phyloP scores from a whole-genome alignment of 2,113 vertebrate genomes.

The human (Homo sapiens) region DNA sequence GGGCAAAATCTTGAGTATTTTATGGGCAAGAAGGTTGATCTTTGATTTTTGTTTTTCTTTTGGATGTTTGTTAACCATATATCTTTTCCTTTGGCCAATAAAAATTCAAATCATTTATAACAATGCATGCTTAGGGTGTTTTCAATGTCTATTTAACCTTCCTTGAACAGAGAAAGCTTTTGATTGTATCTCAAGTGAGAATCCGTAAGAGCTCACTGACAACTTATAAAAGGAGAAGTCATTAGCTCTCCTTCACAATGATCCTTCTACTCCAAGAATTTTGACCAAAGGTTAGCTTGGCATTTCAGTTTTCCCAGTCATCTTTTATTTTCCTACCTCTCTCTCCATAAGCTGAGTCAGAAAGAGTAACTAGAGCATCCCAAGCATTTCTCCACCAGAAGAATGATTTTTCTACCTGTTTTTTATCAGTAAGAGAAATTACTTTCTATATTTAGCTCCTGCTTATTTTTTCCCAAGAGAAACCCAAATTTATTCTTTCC shows the following conservation, averaged over 20 bases:
- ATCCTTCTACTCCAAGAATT: not conserved
- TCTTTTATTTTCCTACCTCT: not conserved
- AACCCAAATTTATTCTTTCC: not conserved
- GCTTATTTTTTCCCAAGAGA: not conserved
- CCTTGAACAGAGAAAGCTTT: not conserved
- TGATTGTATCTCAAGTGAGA: not conserved
- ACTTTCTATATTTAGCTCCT: not conserved
- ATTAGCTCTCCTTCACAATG: not conserved
- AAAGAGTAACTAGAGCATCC: not conserved
- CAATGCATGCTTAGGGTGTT: not conserved
- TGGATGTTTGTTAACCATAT: not conserved
- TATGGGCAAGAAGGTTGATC: not conserved
- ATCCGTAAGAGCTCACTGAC: not conserved
- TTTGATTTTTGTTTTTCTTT: constrained; percentile 16
- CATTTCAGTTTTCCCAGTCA: not conserved
- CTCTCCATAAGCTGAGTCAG: not conserved
- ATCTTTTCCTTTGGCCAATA: not conserved
- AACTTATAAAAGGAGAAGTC: not conserved
- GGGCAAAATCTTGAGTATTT: not conserved
- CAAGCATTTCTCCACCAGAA: not conserved
- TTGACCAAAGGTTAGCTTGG: not conserved
- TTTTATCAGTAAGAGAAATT: not conserved
- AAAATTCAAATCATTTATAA: not conserved
- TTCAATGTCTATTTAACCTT: not conserved
- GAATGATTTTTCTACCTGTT: not conserved